Base-by-base conservation (phyloP, 2,797 vertebrate genomes). In the Pterois miles region DNA sequence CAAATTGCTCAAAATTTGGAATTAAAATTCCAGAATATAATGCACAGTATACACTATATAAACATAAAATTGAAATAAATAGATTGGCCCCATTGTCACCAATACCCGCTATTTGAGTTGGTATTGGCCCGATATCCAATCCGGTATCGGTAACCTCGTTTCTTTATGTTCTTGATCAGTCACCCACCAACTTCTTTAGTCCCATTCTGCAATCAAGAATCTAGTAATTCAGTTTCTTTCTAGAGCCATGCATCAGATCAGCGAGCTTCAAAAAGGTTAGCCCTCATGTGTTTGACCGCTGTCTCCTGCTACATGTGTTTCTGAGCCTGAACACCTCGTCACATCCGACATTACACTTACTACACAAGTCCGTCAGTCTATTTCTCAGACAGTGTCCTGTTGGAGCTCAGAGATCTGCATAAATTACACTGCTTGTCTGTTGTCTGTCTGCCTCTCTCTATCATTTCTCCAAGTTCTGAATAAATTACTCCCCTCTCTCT, bases 381-480 rank as follows among this genome's bases (percentile, higher is more conserved):
- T 78, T 74, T 69, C 64, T 52, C 50, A 75, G 27, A 74, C 54
- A 50, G 62, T 27, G 71, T 84, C 66, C 65, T 68, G 75, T 20
- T 57, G 43, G 64, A 82, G 74, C 80, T 81, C 43, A 64, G 60
- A 77, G 80, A 79, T 84, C 75, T 88, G 83, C 90, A 91, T 92
- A 91, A 86, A 92, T 92, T 86, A 90, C 69, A 27, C 52, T 63
- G 81, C 63, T 54, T 82, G 85, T 83, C 81, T 89, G 79, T 83
- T 86, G 81, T 86, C 79, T 89, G 81, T 88, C 87, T 88, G 70
- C 54, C 58, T 68, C 57, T 63, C 65, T 40, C 60, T 13, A 88
- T 89, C 81, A 83, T 80, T 88, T 89, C 74, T 88, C 88, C 72
- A 88, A 89, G 66, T 88, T 91, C 71, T 78, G 86, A 90, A 91